Conservation (phyloP, 2,888 invertebrate genomes). For the Callyntrura guangdongensis region DNA sequence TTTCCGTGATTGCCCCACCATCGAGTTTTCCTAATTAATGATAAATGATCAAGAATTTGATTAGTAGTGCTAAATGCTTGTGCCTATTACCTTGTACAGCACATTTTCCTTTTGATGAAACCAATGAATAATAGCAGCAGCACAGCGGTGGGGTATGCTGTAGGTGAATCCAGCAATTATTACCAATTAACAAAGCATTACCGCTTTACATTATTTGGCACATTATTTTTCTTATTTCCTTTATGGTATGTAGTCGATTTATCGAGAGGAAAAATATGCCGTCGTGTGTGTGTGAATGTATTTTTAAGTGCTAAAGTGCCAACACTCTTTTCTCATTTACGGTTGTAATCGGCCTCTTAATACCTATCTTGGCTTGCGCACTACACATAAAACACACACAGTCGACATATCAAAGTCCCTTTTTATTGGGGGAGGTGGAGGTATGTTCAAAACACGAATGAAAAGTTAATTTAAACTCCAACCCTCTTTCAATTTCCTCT, state of each 20-base stretch:
- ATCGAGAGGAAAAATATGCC: not conserved
- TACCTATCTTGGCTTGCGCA: not conserved
- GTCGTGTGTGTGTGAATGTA: slow-evolving; percentile 18
- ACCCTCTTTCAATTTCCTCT: slow-evolving; percentile 66
- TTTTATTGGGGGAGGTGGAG: not conserved
- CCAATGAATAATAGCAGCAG: slow-evolving; percentile 21
- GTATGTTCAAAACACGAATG: slow-evolving; percentile 19
- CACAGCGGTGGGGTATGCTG: not conserved
- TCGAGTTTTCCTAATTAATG: slow-evolving; percentile 37
- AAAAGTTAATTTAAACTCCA: slow-evolving; percentile 64
- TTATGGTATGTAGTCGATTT: not conserved
- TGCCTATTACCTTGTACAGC: not conserved
- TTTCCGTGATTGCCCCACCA: slow-evolving; percentile 41
- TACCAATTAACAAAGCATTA: slow-evolving; percentile 69
- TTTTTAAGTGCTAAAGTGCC: slow-evolving; percentile 27
- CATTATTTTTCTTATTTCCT: slow-evolving; percentile 58
- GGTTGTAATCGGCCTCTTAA: not conserved
- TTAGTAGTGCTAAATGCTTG: slow-evolving; percentile 8
- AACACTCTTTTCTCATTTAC: slow-evolving; percentile 51
- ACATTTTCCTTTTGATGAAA: slow-evolving; percentile 11
- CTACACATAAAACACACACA: not conserved
- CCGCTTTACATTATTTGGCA: slow-evolving; percentile 64
- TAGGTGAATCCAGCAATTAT: slow-evolving; percentile 55
- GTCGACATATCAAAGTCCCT: not conserved
- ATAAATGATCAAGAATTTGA: slow-evolving; percentile 43